Conservation (phyloP, 1,140 invertebrate genomes). For the Trichonephila inaurata region DNA sequence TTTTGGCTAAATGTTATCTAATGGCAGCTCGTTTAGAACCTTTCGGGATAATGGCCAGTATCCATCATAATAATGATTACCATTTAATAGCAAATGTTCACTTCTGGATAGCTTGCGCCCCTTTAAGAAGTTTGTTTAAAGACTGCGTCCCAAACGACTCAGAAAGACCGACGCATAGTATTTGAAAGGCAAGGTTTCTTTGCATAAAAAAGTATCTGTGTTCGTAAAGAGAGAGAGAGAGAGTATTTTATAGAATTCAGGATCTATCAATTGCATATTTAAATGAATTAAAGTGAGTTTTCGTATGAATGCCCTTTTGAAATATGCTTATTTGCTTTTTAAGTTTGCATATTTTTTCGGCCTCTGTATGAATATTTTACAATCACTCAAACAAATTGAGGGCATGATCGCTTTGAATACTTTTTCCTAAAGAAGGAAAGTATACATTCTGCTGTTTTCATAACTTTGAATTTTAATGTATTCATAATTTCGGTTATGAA, state of each 20-base stretch:
- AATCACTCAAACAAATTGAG: too few species aligned
- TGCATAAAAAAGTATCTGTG: conserved; percentile 22
- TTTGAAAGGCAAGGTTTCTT: conserved; percentile 36
- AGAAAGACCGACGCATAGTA: neutral
- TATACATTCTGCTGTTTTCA: too few species aligned
- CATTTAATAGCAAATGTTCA: conserved; percentile 72
- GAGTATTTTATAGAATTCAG: conserved; percentile 1
- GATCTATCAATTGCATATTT: conserved; percentile 2
- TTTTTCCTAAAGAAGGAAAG: too few species aligned
- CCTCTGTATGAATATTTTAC: neutral
- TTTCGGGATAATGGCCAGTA: conserved; percentile 64
- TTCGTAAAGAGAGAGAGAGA: neutral
- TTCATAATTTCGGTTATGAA: too few species aligned
- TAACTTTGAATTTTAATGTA: too few species aligned
- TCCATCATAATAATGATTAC: conserved; percentile 72
- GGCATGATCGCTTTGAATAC: too few species aligned
- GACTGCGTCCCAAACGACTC: conserved; percentile 8
- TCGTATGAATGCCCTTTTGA: neutral
- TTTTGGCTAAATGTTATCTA: conserved; percentile 72
- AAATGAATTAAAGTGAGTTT: neutral
- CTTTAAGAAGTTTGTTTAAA: conserved; percentile 58
- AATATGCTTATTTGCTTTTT: neutral
- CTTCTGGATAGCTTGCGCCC: conserved; percentile 40
- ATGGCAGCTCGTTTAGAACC: conserved; percentile 68
- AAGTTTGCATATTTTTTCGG: neutral